Base-by-base conservation (phyloP, 2,113 vertebrate species). In the Beaufortia kweichowensis region DNA sequence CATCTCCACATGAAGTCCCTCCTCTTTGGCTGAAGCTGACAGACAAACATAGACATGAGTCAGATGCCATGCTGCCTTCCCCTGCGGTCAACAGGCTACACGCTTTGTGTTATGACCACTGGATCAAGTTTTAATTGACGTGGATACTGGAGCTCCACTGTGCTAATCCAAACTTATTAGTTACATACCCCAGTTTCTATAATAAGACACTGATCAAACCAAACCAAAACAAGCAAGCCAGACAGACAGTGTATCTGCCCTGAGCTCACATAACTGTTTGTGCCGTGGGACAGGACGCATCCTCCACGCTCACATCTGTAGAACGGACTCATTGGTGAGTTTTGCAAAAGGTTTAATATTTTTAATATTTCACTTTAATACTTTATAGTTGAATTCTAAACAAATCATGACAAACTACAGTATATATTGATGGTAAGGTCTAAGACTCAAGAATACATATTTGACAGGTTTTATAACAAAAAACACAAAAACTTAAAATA, bases 101-200 rank as follows among this genome's bases (percentile, higher is more conserved):
- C 7, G 29, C 31, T 73, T 73, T 63, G 23, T 43, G 23, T 64
- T 60, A 33, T 41, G 23, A 46, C 62, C 66, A 53, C 29, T 74
- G 77, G 82, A 74, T 84, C 79, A 79, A 76, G 69, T 81, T 81
- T 84, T 81, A 68, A 84, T 79, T 79, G 63, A 62, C 9, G 46
- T n/a, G 62, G 67, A 74, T 77, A 29, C 41, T 29, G 56, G 63
- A 21, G 33, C 59, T 31, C 61, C 50, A 23, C 68, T 3, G 19
- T 24, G 77, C 72, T 75, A 77, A 81, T 81, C 67, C 73, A 21
- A 35, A 63, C 21, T 26, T 23, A 74, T 81, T 77, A 76, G 55
- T 69, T 3, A 24, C 39, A 14, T 5, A 24, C 29, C 43, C 12
- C n/a, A 62, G 53, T 69, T 63, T 64, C 82, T 84, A 84, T 76